A percentile compares a stretch with the other conserved stretches of the same genome.
Conservation (phyloP, 2,888 invertebrate species). For the Lasioglossum figueresi region DNA sequence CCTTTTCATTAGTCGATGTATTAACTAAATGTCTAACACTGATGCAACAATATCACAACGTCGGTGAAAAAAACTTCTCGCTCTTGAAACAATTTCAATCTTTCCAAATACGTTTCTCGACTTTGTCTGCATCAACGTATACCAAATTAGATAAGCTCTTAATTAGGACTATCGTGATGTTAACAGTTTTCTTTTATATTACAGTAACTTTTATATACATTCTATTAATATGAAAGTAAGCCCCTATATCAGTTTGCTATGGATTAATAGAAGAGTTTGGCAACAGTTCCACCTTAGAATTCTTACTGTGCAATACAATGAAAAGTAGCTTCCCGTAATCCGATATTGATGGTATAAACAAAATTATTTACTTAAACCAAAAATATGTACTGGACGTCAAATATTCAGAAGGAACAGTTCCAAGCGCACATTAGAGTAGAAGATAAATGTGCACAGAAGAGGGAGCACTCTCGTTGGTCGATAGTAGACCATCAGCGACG, state of each 20-base stretch:
- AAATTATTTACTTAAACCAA: neutral
- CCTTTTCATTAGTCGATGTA: slow-evolving; percentile 64
- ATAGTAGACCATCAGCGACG: slow-evolving; percentile 19
- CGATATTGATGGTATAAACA: neutral
- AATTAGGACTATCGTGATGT: neutral
- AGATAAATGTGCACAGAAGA: slow-evolving; percentile 27
- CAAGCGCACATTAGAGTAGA: slow-evolving; percentile 19
- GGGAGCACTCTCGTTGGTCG: slow-evolving; percentile 2
- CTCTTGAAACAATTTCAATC: slow-evolving; percentile 69
- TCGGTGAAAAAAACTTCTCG: slow-evolving; percentile 23
- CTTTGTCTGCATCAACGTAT: neutral
- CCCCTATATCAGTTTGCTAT: neutral
- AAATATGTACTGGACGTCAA: neutral
- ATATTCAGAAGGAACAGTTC: neutral
- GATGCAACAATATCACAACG: slow-evolving; percentile 30
- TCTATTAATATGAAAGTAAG: slow-evolving; percentile 5
- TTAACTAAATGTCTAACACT: slow-evolving; percentile 37
- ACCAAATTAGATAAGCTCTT: neutral
- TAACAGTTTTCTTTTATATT: neutral
- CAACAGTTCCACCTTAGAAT: neutral
- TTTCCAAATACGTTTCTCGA: slow-evolving; percentile 17
- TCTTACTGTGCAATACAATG: neutral
- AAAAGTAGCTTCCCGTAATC: neutral
- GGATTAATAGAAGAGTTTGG: neutral
- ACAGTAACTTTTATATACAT: neutral